Evolutionary conservation across 2,797 vertebrate genomes (phyloP).

Genomic region (Hylomyscus alleni): DNA sequence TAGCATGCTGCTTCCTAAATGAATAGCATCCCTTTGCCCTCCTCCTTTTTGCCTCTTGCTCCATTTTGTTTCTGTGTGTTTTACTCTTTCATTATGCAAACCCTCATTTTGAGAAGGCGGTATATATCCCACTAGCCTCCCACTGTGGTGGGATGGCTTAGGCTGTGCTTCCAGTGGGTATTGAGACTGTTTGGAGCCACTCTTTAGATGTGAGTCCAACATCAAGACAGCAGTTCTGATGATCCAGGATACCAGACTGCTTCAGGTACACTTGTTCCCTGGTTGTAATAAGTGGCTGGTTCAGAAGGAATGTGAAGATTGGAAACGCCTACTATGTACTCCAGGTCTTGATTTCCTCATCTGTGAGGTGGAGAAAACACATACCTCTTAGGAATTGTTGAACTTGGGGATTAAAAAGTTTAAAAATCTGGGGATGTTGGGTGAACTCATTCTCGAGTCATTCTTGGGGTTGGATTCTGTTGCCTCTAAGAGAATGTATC

Average conservation of each 20-base stretch:
- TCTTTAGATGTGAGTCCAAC: not conserved
- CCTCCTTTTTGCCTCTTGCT: not conserved
- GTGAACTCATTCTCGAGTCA: not conserved
- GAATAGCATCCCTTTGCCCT: too few species aligned
- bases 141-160: not conserved
- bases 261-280: not conserved
- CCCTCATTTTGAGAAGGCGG: not conserved
- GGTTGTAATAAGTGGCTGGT: not conserved
- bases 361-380: not conserved
- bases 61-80: not conserved
- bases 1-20: not conserved
- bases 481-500: not conserved
- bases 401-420: not conserved
- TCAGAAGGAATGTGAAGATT: not conserved
- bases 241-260: not conserved
- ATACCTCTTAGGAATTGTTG: not conserved
- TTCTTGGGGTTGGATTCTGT: constrained; percentile 64
- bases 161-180: not conserved
- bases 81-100: not conserved
- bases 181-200: not conserved
- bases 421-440: not conserved
- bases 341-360: not conserved
- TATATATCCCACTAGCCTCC: not conserved
- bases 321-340: not conserved
- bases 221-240: not conserved